Percentiles rank a stretch among this genome's conserved stretches.
Evolutionary conservation across 2,797 vertebrate genomes (phyloP).

Genomic region (Rhyacichthys aspro): DNA sequence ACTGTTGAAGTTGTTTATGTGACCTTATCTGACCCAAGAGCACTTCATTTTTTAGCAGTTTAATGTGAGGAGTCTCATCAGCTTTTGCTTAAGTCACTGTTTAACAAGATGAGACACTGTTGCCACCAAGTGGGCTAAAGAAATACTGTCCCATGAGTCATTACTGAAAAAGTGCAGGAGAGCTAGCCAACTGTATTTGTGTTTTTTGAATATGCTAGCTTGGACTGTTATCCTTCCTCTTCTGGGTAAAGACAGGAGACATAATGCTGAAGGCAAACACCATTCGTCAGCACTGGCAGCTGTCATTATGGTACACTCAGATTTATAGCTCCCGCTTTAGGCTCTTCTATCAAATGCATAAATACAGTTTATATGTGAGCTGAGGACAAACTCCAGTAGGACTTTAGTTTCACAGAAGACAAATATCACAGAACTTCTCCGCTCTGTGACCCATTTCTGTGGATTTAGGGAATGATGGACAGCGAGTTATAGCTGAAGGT

Average conservation of each 20-base stretch:
- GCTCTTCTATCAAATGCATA: constrained; percentile 11
- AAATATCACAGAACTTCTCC: constrained; percentile 7
- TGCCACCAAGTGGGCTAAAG: constrained; percentile 78
- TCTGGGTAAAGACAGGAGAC: constrained; percentile 1
- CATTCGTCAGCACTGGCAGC: constrained; percentile 23
- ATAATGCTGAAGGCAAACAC: constrained; percentile 21
- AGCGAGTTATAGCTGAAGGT: constrained; percentile 53
- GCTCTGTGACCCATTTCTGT: constrained; percentile 24
- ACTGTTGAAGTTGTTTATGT: background rate
- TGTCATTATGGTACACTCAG: constrained; percentile 5
- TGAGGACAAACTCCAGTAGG: background rate
- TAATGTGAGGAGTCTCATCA: constrained; percentile 8
- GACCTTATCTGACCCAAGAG: background rate
- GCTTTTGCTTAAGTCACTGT: constrained; percentile 7
- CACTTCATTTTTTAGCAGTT: background rate
- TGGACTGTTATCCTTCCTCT: background rate
- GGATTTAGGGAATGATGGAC: constrained; percentile 51
- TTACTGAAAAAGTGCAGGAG: background rate
- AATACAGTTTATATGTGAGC: background rate
- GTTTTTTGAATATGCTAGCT: background rate
- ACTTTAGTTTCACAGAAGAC: constrained; percentile 9
- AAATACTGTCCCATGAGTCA: constrained; percentile 8
- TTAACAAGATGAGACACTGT: constrained; percentile 64
- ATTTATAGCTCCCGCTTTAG: constrained; percentile 22
- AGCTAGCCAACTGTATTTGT: constrained; percentile 1